Percentiles rank a stretch among this genome's conserved stretches.
Conservation (phyloP, 30 jellyfish, hydroid and myxozoan genomes). For the Calvadosia cruxmelitensis region DNA sequence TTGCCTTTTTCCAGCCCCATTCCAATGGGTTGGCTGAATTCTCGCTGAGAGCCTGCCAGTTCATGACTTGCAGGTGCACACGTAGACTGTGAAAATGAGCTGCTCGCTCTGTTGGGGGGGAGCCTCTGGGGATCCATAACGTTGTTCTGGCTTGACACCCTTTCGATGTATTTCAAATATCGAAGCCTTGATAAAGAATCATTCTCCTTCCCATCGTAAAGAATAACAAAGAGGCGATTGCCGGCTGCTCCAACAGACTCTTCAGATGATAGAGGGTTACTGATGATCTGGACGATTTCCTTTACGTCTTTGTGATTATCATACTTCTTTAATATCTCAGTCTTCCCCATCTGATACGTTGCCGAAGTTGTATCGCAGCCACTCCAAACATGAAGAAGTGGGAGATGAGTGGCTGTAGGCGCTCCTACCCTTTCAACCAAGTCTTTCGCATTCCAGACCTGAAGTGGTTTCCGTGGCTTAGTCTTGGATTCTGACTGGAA, state of each 20-base stretch:
- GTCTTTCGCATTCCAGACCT: neutral
- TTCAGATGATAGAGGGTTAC: neutral
- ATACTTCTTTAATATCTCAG: neutral
- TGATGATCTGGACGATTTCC: neutral
- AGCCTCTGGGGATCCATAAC: neutral
- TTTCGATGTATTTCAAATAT: neutral
- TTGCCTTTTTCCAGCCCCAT: constrained; percentile 15
- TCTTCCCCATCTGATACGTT: neutral
- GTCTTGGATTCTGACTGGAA: neutral
- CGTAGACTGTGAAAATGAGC: neutral
- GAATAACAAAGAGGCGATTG: neutral
- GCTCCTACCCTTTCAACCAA: neutral
- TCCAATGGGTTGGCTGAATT: neutral
- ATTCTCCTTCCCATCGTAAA: neutral
- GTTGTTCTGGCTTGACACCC: neutral
- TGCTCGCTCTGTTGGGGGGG: neutral
- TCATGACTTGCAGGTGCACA: neutral
- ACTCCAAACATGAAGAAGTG: constrained; percentile 7
- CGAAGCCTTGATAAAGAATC: neutral
- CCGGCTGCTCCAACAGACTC: neutral
- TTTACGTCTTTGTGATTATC: neutral
- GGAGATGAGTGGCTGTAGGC: neutral
- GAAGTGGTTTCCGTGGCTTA: too few species aligned
- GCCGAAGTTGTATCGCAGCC: constrained; percentile 16
- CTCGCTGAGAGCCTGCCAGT: neutral